Conservation (phyloP, 1,140 invertebrate genomes). For the Galleria mellonella region DNA sequence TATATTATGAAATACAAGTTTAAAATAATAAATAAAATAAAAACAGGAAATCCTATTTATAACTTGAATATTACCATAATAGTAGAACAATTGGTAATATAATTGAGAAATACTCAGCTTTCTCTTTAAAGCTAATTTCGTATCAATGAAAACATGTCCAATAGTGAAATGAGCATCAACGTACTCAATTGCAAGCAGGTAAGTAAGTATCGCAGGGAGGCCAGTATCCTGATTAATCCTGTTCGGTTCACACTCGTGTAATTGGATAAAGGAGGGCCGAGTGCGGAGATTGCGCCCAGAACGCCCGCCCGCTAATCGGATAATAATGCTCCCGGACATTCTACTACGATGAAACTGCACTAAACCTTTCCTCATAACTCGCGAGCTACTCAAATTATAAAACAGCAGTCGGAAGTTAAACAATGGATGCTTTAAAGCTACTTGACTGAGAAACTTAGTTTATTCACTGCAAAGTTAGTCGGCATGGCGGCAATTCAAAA, state of each 20-base stretch:
- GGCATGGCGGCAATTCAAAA: conserved; percentile 23
- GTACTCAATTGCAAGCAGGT: neutral
- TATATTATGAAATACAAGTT: no score
- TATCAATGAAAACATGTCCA: no score
- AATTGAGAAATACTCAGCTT: no score
- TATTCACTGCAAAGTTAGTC: conserved; percentile 7
- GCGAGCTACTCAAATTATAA: conserved; percentile 1
- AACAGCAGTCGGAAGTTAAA: neutral
- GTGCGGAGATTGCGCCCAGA: conserved; percentile 47
- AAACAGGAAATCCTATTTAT: no score
- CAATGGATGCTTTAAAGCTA: conserved; percentile 3
- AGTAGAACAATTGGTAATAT: no score
- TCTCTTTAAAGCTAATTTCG: no score
- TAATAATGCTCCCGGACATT: conserved; percentile 45
- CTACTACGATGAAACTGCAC: conserved; percentile 13
- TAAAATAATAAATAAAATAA: no score
- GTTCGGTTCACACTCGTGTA: conserved; percentile 58
- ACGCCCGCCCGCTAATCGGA: conserved; percentile 50
- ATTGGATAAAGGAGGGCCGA: conserved; percentile 59
- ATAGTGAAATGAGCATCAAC: neutral
- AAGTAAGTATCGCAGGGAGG: neutral
- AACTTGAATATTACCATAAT: no score
- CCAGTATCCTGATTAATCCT: conserved; percentile 39
- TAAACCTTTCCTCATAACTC: conserved; percentile 4
- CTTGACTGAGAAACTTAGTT: conserved; percentile 8